Conservation (phyloP, 2,797 vertebrate genomes). For the Gymnothorax reevesii region DNA sequence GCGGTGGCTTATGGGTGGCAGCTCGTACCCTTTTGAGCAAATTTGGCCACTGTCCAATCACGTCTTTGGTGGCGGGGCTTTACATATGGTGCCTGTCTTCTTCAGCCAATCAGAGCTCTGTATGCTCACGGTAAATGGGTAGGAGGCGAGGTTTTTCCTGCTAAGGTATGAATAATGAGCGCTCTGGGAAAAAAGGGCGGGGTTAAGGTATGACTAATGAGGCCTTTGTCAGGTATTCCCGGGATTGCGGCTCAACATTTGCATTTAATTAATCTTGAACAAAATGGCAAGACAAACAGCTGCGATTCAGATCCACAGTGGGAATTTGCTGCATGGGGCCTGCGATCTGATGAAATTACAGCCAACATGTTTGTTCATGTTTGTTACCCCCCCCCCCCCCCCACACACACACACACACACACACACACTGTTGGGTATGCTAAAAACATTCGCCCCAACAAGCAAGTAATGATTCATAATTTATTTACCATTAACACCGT, state of each 20-base stretch:
- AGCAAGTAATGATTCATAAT: constrained; percentile 56
- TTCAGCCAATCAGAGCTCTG: constrained; percentile 73
- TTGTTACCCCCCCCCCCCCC: constrained; percentile 47
- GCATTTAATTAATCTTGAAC: constrained; percentile 84
- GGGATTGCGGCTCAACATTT: constrained; percentile 77
- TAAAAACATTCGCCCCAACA: constrained; percentile 59
- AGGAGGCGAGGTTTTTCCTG: constrained; percentile 57
- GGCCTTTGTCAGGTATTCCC: constrained; percentile 81
- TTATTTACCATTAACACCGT: constrained; percentile 51
- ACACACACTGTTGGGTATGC: constrained; percentile 50
- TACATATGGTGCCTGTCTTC: constrained; percentile 57
- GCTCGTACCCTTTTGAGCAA: constrained; percentile 57
- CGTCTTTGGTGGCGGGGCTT: constrained; percentile 52
- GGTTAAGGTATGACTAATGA: constrained; percentile 65
- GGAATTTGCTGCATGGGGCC: constrained; percentile 68
- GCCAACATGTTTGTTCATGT: constrained; percentile 67
- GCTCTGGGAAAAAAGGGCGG: constrained; percentile 67
- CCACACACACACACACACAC: no score
- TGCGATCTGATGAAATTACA: constrained; percentile 72
- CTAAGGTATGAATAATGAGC: constrained; percentile 79
- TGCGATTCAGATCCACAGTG: constrained; percentile 77
- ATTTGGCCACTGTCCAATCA: constrained; percentile 62
- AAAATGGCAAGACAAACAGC: constrained; percentile 84
- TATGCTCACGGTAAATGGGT: constrained; percentile 46
- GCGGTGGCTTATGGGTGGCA: constrained; percentile 71